Percentiles rank a stretch among this genome's conserved stretches.
These are phyloP conservation scores for Nephrotoma appendiculata DNA, from an alignment of 2,888 invertebrate species.

Conservation along the genomic window DNA sequence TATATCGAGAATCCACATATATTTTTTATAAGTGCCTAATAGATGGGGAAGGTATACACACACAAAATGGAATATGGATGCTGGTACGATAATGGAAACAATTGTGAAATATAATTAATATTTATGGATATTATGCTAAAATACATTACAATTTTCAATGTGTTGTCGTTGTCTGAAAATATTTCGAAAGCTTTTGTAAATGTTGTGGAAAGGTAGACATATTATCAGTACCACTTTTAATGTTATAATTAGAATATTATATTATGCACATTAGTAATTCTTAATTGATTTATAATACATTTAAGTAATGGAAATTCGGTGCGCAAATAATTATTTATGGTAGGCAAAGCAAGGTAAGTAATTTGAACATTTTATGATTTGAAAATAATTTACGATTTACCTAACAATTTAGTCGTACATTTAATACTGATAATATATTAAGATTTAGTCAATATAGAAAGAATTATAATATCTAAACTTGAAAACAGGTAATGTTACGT, in stretches of 20 bases:
- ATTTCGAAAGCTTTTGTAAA: background rate
- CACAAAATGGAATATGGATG: background rate
- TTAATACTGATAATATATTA: too few species aligned
- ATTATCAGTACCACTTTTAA: background rate
- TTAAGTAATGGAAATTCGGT: background rate
- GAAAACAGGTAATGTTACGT: too few species aligned
- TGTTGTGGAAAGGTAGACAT: background rate
- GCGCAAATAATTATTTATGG: too few species aligned
- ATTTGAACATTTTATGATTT: too few species aligned
- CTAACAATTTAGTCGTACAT: too few species aligned
- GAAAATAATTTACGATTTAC: too few species aligned
- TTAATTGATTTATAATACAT: background rate
- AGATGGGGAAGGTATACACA: background rate
- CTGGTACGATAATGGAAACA: background rate
- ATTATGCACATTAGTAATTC: background rate
- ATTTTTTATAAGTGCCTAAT: background rate
- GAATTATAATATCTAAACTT: too few species aligned
- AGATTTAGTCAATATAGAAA: too few species aligned
- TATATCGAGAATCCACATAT: background rate
- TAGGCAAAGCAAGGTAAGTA: too few species aligned
- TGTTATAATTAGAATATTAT: background rate
- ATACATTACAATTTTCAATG: background rate
- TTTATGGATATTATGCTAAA: background rate
- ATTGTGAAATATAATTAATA: background rate
- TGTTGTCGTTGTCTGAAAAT: background rate